Base-by-base conservation (phyloP, 2,113 vertebrate species). In the Lamprotornis superbus region DNA sequence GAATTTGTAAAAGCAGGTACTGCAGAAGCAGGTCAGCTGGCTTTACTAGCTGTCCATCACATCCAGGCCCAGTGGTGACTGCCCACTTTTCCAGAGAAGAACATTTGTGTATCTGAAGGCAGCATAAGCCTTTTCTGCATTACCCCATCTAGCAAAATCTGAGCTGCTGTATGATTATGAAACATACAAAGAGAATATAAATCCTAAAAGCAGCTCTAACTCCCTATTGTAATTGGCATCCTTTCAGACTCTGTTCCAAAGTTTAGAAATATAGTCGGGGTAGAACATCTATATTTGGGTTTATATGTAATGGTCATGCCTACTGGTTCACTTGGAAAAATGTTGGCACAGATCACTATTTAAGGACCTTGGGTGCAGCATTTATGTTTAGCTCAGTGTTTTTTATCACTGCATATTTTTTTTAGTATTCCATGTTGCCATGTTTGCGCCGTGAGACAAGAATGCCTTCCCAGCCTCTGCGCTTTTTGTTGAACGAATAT, bases 241-340 rank as follows among this genome's bases (percentile, higher is more conserved):
- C 44, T 86, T 96, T 96, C 95, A 92, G 81, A 77, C 30, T 70
- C 50, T 80, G 20, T 87, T 94, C 28, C 68, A 60, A 60, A 49
- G 27, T 83, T 94, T 64, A 83, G 93, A 80, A 86, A 81, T 89
- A 68, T 12, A 63, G 74, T 91, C 11, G 8, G 60, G 15, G n/a
- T 57, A 81, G 94, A 89, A 95, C 69, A 81, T 83, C 90, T 93
- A 60, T 92, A 93, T 95, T 97, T 96, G 88, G 69, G 44, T 70
- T 94, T 95, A 78, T 64, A 83, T 68, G 83, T 88, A 87, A 78
- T 53, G 86, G 88, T 78, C 64, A 82, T 95, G 75, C 76, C 83
- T 93, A 61, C 31, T 61, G 76, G 71, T 86, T 93, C 42, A 25
- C 85, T 94, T 83, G 67, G 56, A 87, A 86, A 63, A 83, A 69